Percentiles rank a stretch among this genome's conserved stretches.
These are phyloP conservation scores for Helogale parvula DNA, from an alignment of 2,113 vertebrate species.

Conservation along the genomic window DNA sequence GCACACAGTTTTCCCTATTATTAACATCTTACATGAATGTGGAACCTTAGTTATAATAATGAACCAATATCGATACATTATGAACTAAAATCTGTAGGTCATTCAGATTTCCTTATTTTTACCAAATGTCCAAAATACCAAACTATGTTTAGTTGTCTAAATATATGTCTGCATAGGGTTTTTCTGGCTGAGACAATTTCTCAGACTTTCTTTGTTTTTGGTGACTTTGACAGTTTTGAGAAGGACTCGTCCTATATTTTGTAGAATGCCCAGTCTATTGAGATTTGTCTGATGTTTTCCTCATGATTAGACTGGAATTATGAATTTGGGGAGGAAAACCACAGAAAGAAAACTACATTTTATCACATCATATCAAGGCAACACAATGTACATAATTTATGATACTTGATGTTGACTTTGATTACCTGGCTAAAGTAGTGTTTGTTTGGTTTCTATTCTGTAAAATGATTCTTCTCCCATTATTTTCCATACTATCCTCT, in stretches of 20 bases:
- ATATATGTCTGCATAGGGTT: not conserved
- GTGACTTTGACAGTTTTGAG: not conserved
- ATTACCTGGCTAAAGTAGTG: not conserved
- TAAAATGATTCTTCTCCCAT: not conserved
- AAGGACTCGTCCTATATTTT: not conserved
- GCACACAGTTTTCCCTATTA: not conserved
- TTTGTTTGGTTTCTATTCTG: not conserved
- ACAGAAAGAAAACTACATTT: not conserved
- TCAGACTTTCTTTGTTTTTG: not conserved
- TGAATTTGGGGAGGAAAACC: not conserved
- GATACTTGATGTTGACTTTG: not conserved
- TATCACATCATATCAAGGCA: not conserved
- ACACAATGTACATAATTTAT: not conserved
- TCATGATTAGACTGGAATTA: not conserved
- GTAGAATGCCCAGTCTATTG: not conserved
- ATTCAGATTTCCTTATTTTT: not conserved
- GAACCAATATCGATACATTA: not conserved
- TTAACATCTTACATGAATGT: not conserved
- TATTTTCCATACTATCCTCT: not conserved
- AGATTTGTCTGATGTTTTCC: conserved; percentile 17
- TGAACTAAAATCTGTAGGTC: not conserved
- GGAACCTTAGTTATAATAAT: not conserved
- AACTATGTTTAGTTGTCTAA: not conserved
- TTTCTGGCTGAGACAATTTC: not conserved
- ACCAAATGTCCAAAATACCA: not conserved